A percentile compares a stretch with the other conserved stretches of the same genome.
These are phyloP conservation scores for Notocelia uddmanniana DNA, from an alignment of 2,888 invertebrate species.

Conservation along the genomic window DNA sequence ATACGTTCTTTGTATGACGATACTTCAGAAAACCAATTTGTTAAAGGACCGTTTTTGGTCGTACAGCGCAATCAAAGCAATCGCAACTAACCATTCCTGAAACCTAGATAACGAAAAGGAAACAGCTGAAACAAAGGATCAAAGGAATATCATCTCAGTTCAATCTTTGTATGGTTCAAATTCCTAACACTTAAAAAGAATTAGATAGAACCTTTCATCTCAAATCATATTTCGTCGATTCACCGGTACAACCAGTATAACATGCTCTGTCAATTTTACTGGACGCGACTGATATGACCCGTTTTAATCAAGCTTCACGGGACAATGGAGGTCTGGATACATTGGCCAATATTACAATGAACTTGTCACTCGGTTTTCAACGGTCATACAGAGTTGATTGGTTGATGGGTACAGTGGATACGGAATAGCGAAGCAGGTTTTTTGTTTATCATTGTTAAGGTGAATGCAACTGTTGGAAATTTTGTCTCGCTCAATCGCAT, in stretches of 20 bases:
- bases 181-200: no score
- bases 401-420: background rate
- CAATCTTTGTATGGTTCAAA: no score
- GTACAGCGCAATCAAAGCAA: background rate
- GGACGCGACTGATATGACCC: background rate
- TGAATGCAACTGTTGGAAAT: no score
- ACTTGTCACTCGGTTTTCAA: slow-evolving; percentile 8
- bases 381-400: slow-evolving; percentile 26
- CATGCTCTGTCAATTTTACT: slow-evolving; percentile 1
- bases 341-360: slow-evolving; percentile 21
- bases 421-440: background rate
- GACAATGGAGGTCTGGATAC: slow-evolving; percentile 8
- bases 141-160: background rate
- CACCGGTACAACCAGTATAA: slow-evolving; percentile 11
- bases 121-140: background rate
- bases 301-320: slow-evolving; percentile 24
- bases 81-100: background rate
- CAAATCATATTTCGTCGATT: slow-evolving; percentile 14
- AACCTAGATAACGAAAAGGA: background rate
- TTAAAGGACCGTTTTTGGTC: background rate
- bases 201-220: background rate
- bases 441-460: background rate
- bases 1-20: background rate
- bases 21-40: background rate
- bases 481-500: no score